A percentile compares a stretch with the other conserved stretches of the same genome.
Conservation (phyloP, 2,113 vertebrate genomes). For the Conger conger region DNA sequence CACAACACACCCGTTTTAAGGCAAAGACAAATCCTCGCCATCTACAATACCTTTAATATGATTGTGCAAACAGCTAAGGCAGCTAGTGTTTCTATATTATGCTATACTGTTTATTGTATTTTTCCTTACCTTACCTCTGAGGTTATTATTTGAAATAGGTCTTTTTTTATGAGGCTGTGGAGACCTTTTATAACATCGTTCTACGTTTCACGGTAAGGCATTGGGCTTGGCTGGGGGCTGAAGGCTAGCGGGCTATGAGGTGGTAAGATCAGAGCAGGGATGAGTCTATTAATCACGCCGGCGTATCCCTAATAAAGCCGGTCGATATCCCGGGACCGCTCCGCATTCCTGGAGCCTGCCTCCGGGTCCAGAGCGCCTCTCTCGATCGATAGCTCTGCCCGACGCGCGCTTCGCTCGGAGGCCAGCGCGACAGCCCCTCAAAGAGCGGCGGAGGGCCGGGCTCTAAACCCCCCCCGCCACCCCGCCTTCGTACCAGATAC, state of each 20-base stretch:
- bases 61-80: conserved; percentile 34
- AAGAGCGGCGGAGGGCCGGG: not conserved
- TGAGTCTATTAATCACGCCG: conserved; percentile 47
- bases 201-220: conserved; percentile 45
- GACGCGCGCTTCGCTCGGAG: conserved; percentile 11
- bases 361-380: not conserved
- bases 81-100: conserved; percentile 49
- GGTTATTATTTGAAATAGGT: conserved; percentile 31
- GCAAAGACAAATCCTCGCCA: conserved; percentile 42
- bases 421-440: conserved; percentile 8
- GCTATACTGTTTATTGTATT: conserved; percentile 30
- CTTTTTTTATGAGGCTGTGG: not conserved
- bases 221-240: conserved; percentile 40
- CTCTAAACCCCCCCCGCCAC: conserved; percentile 12
- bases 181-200: conserved; percentile 60
- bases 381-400: conserved; percentile 33
- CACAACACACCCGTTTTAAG: conserved; percentile 27
- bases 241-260: not conserved
- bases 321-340: conserved; percentile 39
- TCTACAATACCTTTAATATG: conserved; percentile 57
- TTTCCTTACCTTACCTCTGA: conserved; percentile 16
- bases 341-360: not conserved
- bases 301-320: conserved; percentile 44
- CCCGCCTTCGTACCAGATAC: conserved; percentile 14
- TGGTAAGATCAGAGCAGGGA: conserved; percentile 37